Evolutionary conservation across 2,888 invertebrate genomes (phyloP).

Genomic region (Escarpia spicata): DNA sequence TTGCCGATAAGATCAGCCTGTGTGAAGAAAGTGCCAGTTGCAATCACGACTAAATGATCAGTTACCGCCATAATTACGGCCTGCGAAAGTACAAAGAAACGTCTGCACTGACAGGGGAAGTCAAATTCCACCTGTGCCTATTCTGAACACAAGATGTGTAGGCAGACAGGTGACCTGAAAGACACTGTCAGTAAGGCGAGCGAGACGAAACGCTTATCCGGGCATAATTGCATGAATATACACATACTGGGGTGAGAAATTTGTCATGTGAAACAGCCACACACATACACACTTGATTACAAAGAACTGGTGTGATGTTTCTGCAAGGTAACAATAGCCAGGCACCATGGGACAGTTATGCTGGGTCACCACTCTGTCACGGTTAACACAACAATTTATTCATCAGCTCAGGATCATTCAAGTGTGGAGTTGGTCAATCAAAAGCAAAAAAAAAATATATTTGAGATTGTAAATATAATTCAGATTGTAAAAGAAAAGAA

Average conservation of each 20-base stretch:
- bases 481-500: no score
- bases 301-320: not conserved
- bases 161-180: not conserved
- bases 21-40: not conserved
- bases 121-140: not conserved
- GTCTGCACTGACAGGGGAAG: not conserved
- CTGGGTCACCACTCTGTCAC: not conserved
- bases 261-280: not conserved
- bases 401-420: not conserved
- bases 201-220: not conserved
- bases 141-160: no score
- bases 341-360: not conserved
- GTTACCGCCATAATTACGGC: slow-evolving; percentile 10
- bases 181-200: not conserved
- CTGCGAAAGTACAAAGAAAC: not conserved
- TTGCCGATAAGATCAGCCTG: not conserved
- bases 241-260: not conserved
- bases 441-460: not conserved
- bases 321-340: not conserved
- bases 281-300: not conserved
- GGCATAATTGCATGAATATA: not conserved
- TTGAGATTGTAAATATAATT: not conserved
- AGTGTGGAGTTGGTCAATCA: not conserved
- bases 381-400: not conserved
- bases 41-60: not conserved